Evolutionary conservation across 2,113 vertebrate species (phyloP).

Genomic region (Cryptotis parvus): DNA sequence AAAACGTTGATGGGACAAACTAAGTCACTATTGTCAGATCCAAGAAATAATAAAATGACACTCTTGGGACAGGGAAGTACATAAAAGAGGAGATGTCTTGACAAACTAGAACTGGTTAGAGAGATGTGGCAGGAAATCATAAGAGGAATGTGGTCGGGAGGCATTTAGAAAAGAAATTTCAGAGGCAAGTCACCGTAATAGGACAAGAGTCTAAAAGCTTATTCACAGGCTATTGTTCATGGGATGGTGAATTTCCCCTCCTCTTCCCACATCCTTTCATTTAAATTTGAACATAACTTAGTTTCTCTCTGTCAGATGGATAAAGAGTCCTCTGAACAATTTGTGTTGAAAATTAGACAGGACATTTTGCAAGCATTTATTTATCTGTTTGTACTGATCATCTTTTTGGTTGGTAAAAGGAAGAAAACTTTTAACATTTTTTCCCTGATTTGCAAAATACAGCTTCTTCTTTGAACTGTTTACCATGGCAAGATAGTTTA

Average conservation of each 20-base stretch:
- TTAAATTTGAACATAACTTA: slow-evolving; percentile 61
- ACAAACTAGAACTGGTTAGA: slow-evolving; percentile 53
- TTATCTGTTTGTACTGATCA: slow-evolving; percentile 37
- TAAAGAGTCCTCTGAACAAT: slow-evolving; percentile 47
- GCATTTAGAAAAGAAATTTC: slow-evolving; percentile 63
- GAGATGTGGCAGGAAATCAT: slow-evolving; percentile 27
- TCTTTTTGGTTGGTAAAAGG: slow-evolving; percentile 44
- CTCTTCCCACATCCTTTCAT: neutral
- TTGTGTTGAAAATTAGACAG: slow-evolving; percentile 57
- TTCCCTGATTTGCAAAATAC: slow-evolving; percentile 41
- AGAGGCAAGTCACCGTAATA: slow-evolving; percentile 54
- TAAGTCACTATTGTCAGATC: slow-evolving; percentile 59
- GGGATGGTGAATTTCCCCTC: slow-evolving; percentile 14
- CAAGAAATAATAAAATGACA: slow-evolving; percentile 51
- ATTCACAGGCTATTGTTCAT: slow-evolving; percentile 60
- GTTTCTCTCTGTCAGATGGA: slow-evolving; percentile 53
- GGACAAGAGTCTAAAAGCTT: slow-evolving; percentile 65
- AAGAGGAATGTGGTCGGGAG: slow-evolving; percentile 49
- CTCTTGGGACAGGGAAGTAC: neutral
- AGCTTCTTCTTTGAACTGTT: slow-evolving; percentile 43
- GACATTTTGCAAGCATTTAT: slow-evolving; percentile 53
- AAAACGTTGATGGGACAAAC: slow-evolving; percentile 16
- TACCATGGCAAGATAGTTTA: neutral
- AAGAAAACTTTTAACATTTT: slow-evolving; percentile 42
- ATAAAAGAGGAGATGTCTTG: slow-evolving; percentile 55